A percentile compares a stretch with the other conserved stretches of the same genome.
Evolutionary conservation across 2,113 vertebrate species (phyloP).

Genomic region (Microcebus jonahi): DNA sequence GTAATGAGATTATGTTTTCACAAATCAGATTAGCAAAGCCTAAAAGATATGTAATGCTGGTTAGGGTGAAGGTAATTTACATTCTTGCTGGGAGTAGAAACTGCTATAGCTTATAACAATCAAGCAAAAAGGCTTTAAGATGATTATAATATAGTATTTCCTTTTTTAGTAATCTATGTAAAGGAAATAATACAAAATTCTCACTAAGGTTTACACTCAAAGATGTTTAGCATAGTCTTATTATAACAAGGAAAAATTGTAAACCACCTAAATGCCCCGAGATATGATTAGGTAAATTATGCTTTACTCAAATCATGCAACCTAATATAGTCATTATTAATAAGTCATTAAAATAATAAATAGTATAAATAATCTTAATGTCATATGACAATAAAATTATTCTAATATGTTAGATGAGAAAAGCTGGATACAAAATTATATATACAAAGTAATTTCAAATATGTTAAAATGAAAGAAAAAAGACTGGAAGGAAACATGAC

Average conservation of each 20-base stretch:
- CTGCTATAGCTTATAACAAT: background rate
- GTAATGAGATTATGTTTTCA: background rate
- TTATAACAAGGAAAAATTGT: background rate
- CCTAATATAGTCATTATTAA: background rate
- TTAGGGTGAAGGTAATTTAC: background rate
- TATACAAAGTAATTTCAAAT: background rate
- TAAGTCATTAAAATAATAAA: background rate
- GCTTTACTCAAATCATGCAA: background rate
- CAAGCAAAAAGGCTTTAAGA: background rate
- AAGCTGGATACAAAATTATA: background rate
- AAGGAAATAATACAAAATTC: conserved; percentile 25
- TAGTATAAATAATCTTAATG: conserved; percentile 1
- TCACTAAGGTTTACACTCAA: background rate
- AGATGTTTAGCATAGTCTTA: background rate
- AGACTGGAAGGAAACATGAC: background rate
- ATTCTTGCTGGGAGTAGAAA: background rate
- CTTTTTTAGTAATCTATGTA: background rate
- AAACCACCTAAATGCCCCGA: background rate
- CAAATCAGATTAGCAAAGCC: background rate
- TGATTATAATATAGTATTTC: background rate
- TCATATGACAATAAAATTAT: background rate
- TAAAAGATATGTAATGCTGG: background rate
- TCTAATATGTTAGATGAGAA: background rate
- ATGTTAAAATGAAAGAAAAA: conserved; percentile 44
- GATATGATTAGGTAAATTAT: background rate